A percentile compares a stretch with the other conserved stretches of the same genome.
phyloP scores from a whole-genome alignment of 2,797 vertebrate genomes.

The Epinephelus awoara region DNA sequence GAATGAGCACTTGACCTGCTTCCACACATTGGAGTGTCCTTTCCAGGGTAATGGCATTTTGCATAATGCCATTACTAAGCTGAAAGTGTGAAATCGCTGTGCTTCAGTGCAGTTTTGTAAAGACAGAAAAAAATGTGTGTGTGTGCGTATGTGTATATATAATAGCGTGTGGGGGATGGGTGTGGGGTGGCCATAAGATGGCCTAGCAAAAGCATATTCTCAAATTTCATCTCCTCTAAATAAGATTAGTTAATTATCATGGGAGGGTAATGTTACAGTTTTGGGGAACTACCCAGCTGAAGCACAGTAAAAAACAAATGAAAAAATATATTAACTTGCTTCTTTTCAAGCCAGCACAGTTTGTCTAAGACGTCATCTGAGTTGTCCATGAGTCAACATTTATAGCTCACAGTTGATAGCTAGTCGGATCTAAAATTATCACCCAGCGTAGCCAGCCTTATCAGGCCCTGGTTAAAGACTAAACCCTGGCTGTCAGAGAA shows the following conservation, averaged over 20 bases:
- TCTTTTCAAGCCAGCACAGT: slow-evolving; percentile 12
- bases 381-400: not conserved
- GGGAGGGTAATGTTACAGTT: not conserved
- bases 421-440: slow-evolving; percentile 31
- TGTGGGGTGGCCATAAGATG: slow-evolving; percentile 29
- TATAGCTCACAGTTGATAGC: not conserved
- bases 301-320: slow-evolving; percentile 1
- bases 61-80: slow-evolving; percentile 86
- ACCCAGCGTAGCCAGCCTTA: slow-evolving; percentile 37
- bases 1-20: slow-evolving; percentile 80
- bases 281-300: slow-evolving; percentile 18
- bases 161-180: slow-evolving; percentile 33
- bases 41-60: slow-evolving; percentile 84
- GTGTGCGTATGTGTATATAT: not conserved
- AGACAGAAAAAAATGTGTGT: slow-evolving; percentile 25
- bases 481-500: slow-evolving; percentile 54
- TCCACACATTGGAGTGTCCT: slow-evolving; percentile 79
- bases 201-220: slow-evolving; percentile 46
- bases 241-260: slow-evolving; percentile 37
- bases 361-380: not conserved
- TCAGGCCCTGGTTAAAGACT: slow-evolving; percentile 49
- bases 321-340: slow-evolving; percentile 12
- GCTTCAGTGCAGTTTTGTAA: slow-evolving; percentile 73
- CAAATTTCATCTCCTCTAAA: slow-evolving; percentile 44
- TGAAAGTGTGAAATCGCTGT: slow-evolving; percentile 84